A percentile compares a stretch with the other conserved stretches of the same genome.
phyloP scores from a whole-genome alignment of 2,888 invertebrate genomes.

The Steinernema hermaphroditum region DNA sequence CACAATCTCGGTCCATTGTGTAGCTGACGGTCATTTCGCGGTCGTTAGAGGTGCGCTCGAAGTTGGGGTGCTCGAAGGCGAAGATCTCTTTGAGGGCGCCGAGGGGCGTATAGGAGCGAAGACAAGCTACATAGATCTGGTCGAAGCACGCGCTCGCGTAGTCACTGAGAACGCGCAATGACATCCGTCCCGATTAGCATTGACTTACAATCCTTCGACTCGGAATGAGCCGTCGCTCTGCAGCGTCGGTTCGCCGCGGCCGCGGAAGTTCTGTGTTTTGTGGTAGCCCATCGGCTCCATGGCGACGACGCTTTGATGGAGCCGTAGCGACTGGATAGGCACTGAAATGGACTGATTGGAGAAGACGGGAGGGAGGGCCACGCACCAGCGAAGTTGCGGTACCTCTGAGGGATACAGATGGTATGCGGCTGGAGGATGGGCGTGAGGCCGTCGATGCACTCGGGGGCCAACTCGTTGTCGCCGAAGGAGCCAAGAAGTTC shows the following conservation, averaged over 20 bases:
- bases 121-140: slow-evolving; percentile 88
- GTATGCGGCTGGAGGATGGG: slow-evolving; percentile 67
- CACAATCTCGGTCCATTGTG: slow-evolving; percentile 33
- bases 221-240: slow-evolving; percentile 41
- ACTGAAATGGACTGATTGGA: slow-evolving; percentile 67
- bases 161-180: slow-evolving; percentile 28
- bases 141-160: slow-evolving; percentile 69
- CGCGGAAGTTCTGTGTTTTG: slow-evolving; percentile 32
- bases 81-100: slow-evolving; percentile 77
- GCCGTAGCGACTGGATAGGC: slow-evolving; percentile 86
- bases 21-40: slow-evolving; percentile 32
- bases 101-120: slow-evolving; percentile 79
- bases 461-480: slow-evolving; percentile 97
- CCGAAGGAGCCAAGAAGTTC: slow-evolving; percentile 96
- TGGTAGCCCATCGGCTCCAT: neutral
- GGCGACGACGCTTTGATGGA: slow-evolving; percentile 67
- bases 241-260: slow-evolving; percentile 39
- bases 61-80: slow-evolving; percentile 87
- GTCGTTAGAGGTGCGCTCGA: slow-evolving; percentile 62
- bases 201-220: slow-evolving; percentile 4
- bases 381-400: slow-evolving; percentile 51
- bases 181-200: neutral
- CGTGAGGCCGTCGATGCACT: slow-evolving; percentile 71
- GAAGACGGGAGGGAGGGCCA: neutral
- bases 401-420: slow-evolving; percentile 59